Conservation (phyloP, 2,797 vertebrate species). For the Pangasius krempfi region DNA sequence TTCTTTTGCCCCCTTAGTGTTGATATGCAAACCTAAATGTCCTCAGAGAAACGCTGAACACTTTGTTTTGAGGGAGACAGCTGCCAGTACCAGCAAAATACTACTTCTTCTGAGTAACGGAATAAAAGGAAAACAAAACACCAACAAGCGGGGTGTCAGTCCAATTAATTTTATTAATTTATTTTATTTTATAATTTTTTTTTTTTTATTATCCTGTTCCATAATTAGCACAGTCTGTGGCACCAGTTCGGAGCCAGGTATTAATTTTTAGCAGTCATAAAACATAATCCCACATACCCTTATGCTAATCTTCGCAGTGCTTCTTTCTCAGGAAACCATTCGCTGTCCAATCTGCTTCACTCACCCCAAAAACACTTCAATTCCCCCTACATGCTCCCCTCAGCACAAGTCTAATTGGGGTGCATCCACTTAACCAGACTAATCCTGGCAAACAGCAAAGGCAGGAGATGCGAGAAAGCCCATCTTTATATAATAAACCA, state of each 20-base stretch:
- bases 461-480: conserved; percentile 52
- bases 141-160: not conserved
- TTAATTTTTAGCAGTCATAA: conserved; percentile 39
- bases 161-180: not conserved
- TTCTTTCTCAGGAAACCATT: conserved; percentile 43
- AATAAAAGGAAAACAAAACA: not conserved
- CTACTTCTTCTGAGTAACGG: no score
- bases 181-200: no score
- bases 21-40: conserved; percentile 15
- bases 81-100: not conserved
- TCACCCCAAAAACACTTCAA: conserved; percentile 41
- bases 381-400: conserved; percentile 14
- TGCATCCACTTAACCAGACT: conserved; percentile 53
- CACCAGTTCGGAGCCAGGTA: not conserved
- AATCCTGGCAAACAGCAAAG: conserved; percentile 58
- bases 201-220: not conserved
- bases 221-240: not conserved
- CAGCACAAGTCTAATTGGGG: conserved; percentile 46
- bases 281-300: conserved; percentile 50
- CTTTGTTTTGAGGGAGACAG: not conserved
- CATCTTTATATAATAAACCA: conserved; percentile 56
- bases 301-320: conserved; percentile 46
- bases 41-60: not conserved
- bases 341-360: conserved; percentile 48
- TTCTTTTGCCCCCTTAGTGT: conserved; percentile 8